Evolutionary conservation across 2,888 invertebrate species (phyloP), one percentile per base, ranked within the genome.

Genomic region (Mycalesis mineus): DNA sequence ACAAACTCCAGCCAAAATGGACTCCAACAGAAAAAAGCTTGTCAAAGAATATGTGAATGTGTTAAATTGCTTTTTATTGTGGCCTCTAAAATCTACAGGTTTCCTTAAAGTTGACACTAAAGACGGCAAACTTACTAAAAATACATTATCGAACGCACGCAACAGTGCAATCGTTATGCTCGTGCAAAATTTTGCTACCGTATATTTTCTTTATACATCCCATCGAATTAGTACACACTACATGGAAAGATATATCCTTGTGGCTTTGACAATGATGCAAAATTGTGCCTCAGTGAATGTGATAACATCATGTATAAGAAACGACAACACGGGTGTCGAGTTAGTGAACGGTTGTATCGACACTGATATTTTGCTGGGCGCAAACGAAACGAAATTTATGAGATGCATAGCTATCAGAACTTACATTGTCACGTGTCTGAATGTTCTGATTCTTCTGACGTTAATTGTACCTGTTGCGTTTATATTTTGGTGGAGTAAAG

Each of bases 301-400:
- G n/a, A n/a, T n/a, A n/a, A n/a, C n/a, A n/a, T n/a, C n/a, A n/a
- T n/a, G n/a, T n/a, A n/a, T n/a, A n/a, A n/a, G n/a, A n/a, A n/a
- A n/a, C n/a, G n/a, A n/a, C n/a, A n/a, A n/a, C n/a, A n/a, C n/a
- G n/a, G 78, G 74, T 7, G 53, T 71, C 0, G 63, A 69, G 0
- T 53, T 84, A 0, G 61, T 84, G 1, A 63, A 71, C 7, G 64
- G 66, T 29, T 69, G 66, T 47, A 74, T 83, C 7, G 71, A 82
- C 39, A 74, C 84, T 0, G 87, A 87, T 59, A 41, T 61, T 7
- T 68, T 77, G 36, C 64, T 87, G 0, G 84, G 83, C 9, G 63
- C 68, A 1, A 61, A 74, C n/a, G 75, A 83, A 60, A 84, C 85
- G 0, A 69, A 68, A 42, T 82, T 81, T 45, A 75, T 87, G 76